Conservation (phyloP, 2,888 invertebrate genomes). For the Dynastes maya region DNA sequence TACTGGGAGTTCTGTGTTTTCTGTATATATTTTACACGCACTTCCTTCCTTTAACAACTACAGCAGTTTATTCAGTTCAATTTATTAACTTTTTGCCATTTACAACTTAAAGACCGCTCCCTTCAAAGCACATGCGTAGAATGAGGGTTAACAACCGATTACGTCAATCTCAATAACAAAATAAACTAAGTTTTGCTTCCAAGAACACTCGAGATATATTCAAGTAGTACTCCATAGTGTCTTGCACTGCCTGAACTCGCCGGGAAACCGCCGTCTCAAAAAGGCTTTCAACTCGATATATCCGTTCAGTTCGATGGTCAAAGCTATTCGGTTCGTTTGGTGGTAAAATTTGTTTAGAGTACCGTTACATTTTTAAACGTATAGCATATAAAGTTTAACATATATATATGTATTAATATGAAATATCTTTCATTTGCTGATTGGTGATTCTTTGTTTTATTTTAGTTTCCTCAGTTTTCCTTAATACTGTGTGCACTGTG, state of each 20-base stretch:
- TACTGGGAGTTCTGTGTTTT: too few species aligned
- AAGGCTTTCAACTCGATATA: conserved; percentile 38
- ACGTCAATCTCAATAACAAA: conserved; percentile 59
- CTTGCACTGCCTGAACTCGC: conserved; percentile 39
- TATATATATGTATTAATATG: too few species aligned
- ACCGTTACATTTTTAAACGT: not conserved
- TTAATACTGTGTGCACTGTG: too few species aligned
- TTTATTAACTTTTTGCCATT: too few species aligned
- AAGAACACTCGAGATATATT: conserved; percentile 54
- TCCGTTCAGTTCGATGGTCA: conserved; percentile 23
- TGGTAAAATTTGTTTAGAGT: not conserved
- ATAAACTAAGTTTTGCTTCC: conserved; percentile 57
- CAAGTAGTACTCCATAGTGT: conserved; percentile 45
- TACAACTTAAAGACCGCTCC: too few species aligned
- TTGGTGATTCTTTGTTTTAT: too few species aligned
- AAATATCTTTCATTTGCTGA: too few species aligned
- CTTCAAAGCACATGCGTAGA: not conserved
- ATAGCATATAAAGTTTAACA: too few species aligned
- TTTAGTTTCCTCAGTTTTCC: too few species aligned
- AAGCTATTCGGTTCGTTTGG: not conserved
- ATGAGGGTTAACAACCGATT: conserved; percentile 58
- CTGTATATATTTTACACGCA: too few species aligned
- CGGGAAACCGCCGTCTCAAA: conserved; percentile 26
- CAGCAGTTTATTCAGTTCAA: too few species aligned
- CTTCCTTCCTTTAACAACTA: too few species aligned